These are phyloP conservation scores for Temnothorax ravouxi DNA, from an alignment of 2,888 invertebrate species.

Conservation along the genomic window DNA sequence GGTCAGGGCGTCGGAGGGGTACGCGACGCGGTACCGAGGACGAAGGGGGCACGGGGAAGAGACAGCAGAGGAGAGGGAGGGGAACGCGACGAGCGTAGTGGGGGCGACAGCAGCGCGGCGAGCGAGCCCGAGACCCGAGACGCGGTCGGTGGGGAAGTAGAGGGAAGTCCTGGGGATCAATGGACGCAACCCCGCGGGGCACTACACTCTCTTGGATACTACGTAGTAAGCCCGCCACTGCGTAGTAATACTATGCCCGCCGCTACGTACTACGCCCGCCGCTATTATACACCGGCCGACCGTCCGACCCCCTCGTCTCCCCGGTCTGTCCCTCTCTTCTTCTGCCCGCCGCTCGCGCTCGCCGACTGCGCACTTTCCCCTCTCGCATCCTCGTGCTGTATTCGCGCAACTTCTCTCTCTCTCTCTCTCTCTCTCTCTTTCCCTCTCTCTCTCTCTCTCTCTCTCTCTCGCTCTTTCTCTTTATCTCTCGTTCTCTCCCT, in stretches of 20 bases:
- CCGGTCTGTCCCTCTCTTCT: background rate
- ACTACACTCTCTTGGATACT: constrained; percentile 80
- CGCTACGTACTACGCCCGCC: constrained; percentile 76
- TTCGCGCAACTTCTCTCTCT: constrained; percentile 34
- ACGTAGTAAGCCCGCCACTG: constrained; percentile 78
- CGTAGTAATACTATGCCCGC: constrained; percentile 76
- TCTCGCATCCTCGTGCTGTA: constrained; percentile 32
- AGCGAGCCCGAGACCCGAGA: constrained; percentile 30
- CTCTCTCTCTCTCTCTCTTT: constrained; percentile 31
- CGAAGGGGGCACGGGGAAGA: background rate
- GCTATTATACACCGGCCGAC: constrained; percentile 69
- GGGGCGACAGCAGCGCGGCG: constrained; percentile 35
- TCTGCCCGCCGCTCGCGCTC: constrained; percentile 17
- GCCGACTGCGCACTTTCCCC: constrained; percentile 50
- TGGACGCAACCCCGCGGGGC: constrained; percentile 83
- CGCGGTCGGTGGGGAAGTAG: constrained; percentile 49
- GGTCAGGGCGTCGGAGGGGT: constrained; percentile 43
- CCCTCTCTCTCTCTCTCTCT: constrained; percentile 33
- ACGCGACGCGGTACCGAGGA: background rate
- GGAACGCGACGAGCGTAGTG: constrained; percentile 18
- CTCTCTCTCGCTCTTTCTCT: constrained; percentile 20
- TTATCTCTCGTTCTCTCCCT: constrained; percentile 36
- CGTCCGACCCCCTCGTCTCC: constrained; percentile 5
- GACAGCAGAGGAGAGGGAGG: background rate
- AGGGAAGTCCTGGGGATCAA: constrained; percentile 79